Base-by-base conservation (phyloP, 2,797 vertebrate species). In the Galagoides demidoff region DNA sequence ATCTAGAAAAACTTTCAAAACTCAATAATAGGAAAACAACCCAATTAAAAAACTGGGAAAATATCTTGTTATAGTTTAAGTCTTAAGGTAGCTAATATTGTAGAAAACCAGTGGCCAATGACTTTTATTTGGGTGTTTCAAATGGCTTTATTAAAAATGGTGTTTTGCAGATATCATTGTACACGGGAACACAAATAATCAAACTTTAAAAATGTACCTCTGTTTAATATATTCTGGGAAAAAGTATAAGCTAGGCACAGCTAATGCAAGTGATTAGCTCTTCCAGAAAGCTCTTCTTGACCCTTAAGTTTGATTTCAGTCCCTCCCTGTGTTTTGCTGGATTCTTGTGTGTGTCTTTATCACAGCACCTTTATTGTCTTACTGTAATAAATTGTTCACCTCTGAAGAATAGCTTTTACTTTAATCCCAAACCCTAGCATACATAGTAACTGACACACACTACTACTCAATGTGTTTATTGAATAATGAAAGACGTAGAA, bases 101-200 rank as follows among this genome's bases (percentile, higher is more conserved):
- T 73, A 85, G 49, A 74, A 74, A 92, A 74, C 8, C 20, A 78
- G 90, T 68, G 49, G 12, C 34, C 22, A 57, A 29, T 34, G 64
- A 29, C 37, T 94, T 91, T 66, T 78, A 7, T 31, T 76, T 76
- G 25, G 45, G 29, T 83, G 27, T 74, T 82, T 86, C 61, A n/a
- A 68, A 66, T 90, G 91, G 7, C 81, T 71, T 88, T 89, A 20
- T n/a, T 82, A 93, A 73, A 71, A 86, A 78, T n/a, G 73, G 25
- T 49, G 49, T 31, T 78, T 88, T 76, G 43, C 61, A 59, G 59
- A 68, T 74, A 55, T 85, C 31, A 74, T 14, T n/a, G 0, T 66
- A 68, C 39, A 79, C 5, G 16, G 68, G 85, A 74, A 59, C 17
- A 84, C 34, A 57, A 14, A 39, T 79, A 89, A 85, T 43, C 52